These are phyloP conservation scores for Aphidoletes aphidimyza DNA, from an alignment of 2,888 invertebrate genomes.

Conservation along the genomic window DNA sequence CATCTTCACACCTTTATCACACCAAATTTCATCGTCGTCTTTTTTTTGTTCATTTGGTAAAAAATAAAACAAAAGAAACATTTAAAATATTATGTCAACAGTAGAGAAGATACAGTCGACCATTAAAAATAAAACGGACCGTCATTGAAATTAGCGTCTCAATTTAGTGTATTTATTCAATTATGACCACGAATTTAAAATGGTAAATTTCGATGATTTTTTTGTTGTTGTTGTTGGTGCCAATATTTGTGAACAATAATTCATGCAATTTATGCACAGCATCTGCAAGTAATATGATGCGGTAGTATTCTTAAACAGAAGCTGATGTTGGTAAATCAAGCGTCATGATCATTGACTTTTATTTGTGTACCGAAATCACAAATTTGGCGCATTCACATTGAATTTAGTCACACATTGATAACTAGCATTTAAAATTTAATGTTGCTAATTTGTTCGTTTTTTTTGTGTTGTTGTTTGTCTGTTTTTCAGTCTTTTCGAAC, in stretches of 20 bases:
- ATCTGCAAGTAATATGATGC: neutral
- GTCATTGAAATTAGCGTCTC: neutral
- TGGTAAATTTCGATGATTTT: neutral
- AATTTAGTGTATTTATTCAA: conserved; percentile 32
- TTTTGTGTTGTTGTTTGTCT: neutral
- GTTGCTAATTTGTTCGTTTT: neutral
- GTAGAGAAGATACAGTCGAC: neutral
- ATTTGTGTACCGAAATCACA: neutral
- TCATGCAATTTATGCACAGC: neutral
- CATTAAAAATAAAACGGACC: neutral
- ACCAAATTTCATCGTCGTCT: neutral
- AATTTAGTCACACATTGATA: neutral
- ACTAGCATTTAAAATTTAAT: neutral
- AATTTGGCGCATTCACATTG: neutral
- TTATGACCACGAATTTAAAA: conserved; percentile 39
- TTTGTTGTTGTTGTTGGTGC: too few relatives aligned
- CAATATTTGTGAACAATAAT: conserved; percentile 34
- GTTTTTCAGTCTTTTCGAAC: conserved; percentile 86
- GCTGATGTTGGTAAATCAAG: neutral
- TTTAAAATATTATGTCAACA: conserved; percentile 23
- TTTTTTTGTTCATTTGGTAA: neutral
- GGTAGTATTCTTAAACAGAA: conserved; percentile 3
- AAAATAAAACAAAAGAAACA: conserved; percentile 25
- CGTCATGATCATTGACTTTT: neutral
- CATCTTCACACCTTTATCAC: neutral